These are phyloP conservation scores for Automeris io DNA, from an alignment of 2,888 invertebrate species.

Conservation along the genomic window DNA sequence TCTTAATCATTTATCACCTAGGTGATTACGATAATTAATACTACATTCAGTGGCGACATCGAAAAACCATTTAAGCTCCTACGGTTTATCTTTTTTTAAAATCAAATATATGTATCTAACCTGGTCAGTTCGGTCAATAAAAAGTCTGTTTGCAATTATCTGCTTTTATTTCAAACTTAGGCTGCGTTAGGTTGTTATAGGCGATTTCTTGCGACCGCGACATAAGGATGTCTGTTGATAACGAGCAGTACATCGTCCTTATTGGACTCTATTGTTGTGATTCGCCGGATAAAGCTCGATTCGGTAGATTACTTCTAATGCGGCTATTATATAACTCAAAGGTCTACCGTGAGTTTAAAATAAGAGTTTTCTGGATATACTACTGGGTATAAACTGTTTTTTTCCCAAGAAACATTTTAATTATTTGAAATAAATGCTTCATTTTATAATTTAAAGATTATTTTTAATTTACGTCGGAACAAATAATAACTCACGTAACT, in stretches of 20 bases:
- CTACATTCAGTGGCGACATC: constrained; percentile 10
- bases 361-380: no score
- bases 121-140: constrained; percentile 10
- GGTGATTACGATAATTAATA: constrained; percentile 26
- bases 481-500: no score
- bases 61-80: constrained; percentile 6
- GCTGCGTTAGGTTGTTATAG: constrained; percentile 47
- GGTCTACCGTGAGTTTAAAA: no score
- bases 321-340: constrained; percentile 57
- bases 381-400: no score
- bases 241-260: constrained; percentile 55
- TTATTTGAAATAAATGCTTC: no score
- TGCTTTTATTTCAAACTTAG: constrained; percentile 49
- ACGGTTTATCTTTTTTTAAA: constrained; percentile 16
- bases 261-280: constrained; percentile 63
- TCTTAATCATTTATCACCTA: constrained; percentile 29
- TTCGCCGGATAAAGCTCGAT: constrained; percentile 52
- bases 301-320: constrained; percentile 53
- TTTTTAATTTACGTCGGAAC: no score
- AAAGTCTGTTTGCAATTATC: constrained; percentile 21
- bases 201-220: constrained; percentile 53
- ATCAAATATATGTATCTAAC: constrained; percentile 12
- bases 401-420: no score
- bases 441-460: no score
- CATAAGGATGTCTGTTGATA: constrained; percentile 48